Evolutionary conservation across 2,888 invertebrate species (phyloP), one percentile per base, ranked within the genome.

Genomic region (Hedychridium roseum): DNA sequence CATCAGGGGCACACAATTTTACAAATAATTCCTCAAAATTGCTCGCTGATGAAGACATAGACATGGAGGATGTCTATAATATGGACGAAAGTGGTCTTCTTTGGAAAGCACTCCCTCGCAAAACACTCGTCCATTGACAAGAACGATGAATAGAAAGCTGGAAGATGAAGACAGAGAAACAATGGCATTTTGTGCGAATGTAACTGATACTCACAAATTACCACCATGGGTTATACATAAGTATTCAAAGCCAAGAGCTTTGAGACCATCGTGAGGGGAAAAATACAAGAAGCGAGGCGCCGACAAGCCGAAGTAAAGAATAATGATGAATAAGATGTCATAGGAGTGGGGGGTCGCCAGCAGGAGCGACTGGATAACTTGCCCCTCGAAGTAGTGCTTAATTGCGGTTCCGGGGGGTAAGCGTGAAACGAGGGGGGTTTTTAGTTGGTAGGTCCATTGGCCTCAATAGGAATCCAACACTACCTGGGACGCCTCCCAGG

Each of bases 151-250:
- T 53, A 26, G 54, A 54, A 11, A 62, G 66, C 12, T 44, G 27
- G 18, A 66, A 66, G 60, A 27, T 48, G 69, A 66, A 42, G 64
- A 66, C 7, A 36, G 64, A 15, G 45, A 70, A 1, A 68, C 66
- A 20, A 39, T 65, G 4, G 54, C 67, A 55, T 40, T 55, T 2
- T 71, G 71, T 42, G 54, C 64, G 9, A 71, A 70, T 50, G 60
- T 60, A 4, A 38, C 47, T 28, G 68, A 68, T 1, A 62, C 53
- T n/a, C 64, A 71, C 43, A 67, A 57, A 50, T 30, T 70, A 9
- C 55, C 58, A 7, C 50, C 69, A 39, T 46, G 69, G 23, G 39
- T 68, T 5, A 59, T 74, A 44, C 18, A 18, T 18, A 27, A 18
- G 31, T 35, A 26, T 6, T 17, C 11, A 36, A 65, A 67, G 6